Evolutionary conservation across 1,140 invertebrate genomes (phyloP), one percentile per base, ranked within the genome.

Genomic region (Drosophila parabipectinata): DNA sequence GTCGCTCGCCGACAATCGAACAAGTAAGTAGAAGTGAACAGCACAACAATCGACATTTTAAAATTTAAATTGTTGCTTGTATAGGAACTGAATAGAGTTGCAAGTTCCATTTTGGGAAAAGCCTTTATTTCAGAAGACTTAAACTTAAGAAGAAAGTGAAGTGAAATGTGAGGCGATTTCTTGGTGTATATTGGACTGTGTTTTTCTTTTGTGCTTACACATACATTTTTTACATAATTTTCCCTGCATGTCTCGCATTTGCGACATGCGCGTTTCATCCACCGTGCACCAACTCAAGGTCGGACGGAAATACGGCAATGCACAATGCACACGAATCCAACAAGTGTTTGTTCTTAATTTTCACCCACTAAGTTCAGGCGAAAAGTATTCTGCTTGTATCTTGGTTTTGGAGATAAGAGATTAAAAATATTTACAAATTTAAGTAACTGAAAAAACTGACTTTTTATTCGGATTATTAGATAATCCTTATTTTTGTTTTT

Each of bases 201-300:
- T 53, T 68, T 81, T 61, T n/a, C 51, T 55, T 66, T 18, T 4
- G 28, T 52, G 21, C 54, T 58, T 60, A 56, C 44, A 18, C 39
- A 58, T 41, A 58, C 55, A 79, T 67, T 62, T 63, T 77, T 87
- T 87, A 85, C 83, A 87, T 85, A 85, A 85, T 77, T 87, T 67
- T 51, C 44, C 37, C 32, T 60, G 55, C 28, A 69, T 72, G 47
- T 68, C 63, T 72, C 21, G 66, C 54, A 74, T 74, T 74, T 32
- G 60, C 69, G 82, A 45, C 81, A 85, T 85, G 82, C 83, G 82
- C 82, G 81, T 14, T 39, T 57, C 34, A 4, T 10, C 62, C 30
- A 75, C 48, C 47, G n/a, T 50, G 32, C 61, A 21, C 72, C 67
- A 76, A 66, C 24, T 39, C 78, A 87, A 85, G 81, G 81, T 78